Evolutionary conservation across 64 coral and sea anemone genomes (phyloP).

Genomic region (Exaiptasia diaphana): DNA sequence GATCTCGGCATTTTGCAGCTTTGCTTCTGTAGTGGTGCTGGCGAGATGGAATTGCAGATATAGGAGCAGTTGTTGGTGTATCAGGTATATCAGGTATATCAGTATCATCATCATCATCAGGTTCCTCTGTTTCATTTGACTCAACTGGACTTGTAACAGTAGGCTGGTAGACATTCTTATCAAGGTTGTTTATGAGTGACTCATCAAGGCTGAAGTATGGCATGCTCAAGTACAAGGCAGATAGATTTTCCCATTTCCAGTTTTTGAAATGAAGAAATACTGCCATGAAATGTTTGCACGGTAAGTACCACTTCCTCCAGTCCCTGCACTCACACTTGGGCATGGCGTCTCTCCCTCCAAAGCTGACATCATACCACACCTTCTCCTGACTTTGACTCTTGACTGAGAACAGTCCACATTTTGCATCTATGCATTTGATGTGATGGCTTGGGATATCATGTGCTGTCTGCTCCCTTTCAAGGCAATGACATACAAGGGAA

Average conservation of each 20-base stretch:
- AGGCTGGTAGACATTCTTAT: neutral
- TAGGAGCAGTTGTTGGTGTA: neutral
- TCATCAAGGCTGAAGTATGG: constrained; percentile 30
- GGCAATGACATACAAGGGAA: constrained; percentile 5
- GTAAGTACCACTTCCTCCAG: constrained; percentile 45
- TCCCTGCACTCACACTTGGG: constrained; percentile 17
- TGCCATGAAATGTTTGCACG: constrained; percentile 53
- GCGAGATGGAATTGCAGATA: neutral
- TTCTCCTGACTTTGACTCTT: constrained; percentile 26
- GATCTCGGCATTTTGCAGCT: neutral
- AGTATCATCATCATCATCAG: neutral
- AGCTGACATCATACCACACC: neutral
- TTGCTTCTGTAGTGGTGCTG: neutral
- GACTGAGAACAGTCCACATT: neutral
- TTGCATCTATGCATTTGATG: neutral
- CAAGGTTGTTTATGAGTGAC: constrained; percentile 10
- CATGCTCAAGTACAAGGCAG: neutral
- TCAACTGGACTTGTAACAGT: no score
- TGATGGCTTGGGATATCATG: neutral
- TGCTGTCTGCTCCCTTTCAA: constrained; percentile 19
- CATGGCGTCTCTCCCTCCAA: constrained; percentile 9
- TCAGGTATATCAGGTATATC: neutral
- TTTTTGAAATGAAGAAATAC: constrained; percentile 6
- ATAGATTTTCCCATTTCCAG: constrained; percentile 34
- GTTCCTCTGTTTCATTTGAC: neutral